Evolutionary conservation across 2,113 vertebrate genomes (phyloP).

Genomic region (Oncorhynchus clarkii): DNA sequence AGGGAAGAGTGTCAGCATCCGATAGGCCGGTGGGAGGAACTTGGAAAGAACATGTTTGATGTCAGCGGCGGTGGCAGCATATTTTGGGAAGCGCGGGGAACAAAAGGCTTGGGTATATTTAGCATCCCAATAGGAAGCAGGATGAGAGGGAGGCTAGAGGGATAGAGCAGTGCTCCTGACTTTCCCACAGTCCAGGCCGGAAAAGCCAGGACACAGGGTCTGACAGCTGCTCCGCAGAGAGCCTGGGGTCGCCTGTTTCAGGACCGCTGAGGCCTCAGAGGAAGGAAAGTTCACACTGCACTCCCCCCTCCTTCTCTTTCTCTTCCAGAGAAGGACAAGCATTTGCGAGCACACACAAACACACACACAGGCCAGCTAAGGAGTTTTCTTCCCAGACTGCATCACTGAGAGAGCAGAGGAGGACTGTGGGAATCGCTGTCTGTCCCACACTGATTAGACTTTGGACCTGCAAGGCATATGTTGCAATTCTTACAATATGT

Average conservation of each 20-base stretch:
- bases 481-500: no score
- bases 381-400: conserved; percentile 36
- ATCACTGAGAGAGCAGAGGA: conserved; percentile 21
- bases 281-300: conserved; percentile 62
- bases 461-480: background rate
- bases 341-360: background rate
- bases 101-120: conserved; percentile 58
- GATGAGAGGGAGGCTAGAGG: conserved; percentile 25
- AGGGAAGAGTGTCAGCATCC: conserved; percentile 49
- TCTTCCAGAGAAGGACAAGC: background rate
- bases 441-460: conserved; percentile 1
- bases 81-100: conserved; percentile 53
- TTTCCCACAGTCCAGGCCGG: conserved; percentile 75
- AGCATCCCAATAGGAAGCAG: conserved; percentile 48
- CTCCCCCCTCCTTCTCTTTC: conserved; percentile 13
- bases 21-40: conserved; percentile 48
- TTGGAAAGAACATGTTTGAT: conserved; percentile 67
- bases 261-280: conserved; percentile 49
- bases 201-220: conserved; percentile 60
- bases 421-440: conserved; percentile 37
- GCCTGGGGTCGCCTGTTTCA: conserved; percentile 37
- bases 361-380: background rate
- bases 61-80: conserved; percentile 47
- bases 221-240: conserved; percentile 67
- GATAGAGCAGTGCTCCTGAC: conserved; percentile 22